Evolutionary conservation across 2,797 vertebrate genomes (phyloP).

Genomic region (Diceros bicornis): DNA sequence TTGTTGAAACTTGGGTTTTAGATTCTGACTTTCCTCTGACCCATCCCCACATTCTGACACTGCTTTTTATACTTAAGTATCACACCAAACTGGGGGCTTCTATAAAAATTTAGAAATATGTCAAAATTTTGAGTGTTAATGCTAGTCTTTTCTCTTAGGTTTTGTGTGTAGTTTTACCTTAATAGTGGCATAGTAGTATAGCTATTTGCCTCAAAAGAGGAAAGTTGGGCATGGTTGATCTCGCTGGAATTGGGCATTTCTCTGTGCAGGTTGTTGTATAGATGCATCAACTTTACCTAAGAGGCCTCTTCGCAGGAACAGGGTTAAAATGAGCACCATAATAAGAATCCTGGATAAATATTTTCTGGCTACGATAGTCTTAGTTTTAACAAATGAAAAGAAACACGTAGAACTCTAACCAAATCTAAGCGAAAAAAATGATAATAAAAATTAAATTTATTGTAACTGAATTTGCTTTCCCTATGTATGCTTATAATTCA

Average conservation of each 20-base stretch:
- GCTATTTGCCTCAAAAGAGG: background rate
- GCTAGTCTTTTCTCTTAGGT: background rate
- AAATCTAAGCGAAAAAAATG: slow-evolving; percentile 65
- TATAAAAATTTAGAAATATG: background rate
- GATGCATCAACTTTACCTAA: background rate
- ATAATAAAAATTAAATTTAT: slow-evolving; percentile 74
- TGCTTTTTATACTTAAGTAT: background rate
- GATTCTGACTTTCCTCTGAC: background rate
- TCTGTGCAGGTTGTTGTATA: background rate
- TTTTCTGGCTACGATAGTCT: background rate
- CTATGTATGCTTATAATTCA: slow-evolving; percentile 69
- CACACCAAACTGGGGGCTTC: background rate
- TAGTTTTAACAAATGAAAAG: slow-evolving; percentile 41
- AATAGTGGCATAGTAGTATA: too few species aligned
- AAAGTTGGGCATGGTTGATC: background rate
- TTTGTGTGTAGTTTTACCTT: background rate
- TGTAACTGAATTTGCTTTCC: slow-evolving; percentile 53
- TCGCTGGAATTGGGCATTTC: background rate
- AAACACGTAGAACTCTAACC: slow-evolving; percentile 33
- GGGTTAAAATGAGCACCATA: background rate
- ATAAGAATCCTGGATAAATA: background rate
- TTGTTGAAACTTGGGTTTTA: background rate
- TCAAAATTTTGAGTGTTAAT: background rate
- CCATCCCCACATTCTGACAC: background rate
- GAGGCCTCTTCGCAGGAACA: background rate